Percentiles rank a stretch among this genome's conserved stretches.
phyloP scores from a whole-genome alignment of 2,113 vertebrate species.

The Pseudorectes ferrugineus region DNA sequence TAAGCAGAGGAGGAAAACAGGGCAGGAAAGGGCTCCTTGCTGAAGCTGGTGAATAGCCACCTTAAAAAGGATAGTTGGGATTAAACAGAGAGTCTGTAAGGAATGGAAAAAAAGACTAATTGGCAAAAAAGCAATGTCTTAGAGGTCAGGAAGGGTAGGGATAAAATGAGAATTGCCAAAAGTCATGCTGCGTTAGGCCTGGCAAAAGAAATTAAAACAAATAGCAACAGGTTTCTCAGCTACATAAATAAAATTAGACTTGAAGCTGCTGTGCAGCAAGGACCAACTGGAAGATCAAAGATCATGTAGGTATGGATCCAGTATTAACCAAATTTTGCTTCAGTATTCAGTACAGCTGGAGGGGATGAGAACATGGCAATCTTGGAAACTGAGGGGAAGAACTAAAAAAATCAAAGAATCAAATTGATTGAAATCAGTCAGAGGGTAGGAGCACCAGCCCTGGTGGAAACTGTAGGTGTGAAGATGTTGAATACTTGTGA shows the following conservation, averaged over 20 bases:
- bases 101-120: constrained; percentile 43
- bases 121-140: constrained; percentile 30
- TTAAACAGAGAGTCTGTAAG: not conserved
- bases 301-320: constrained; percentile 8
- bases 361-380: not conserved
- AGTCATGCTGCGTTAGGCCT: constrained; percentile 50
- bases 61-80: constrained; percentile 29
- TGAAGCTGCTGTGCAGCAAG: not conserved
- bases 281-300: constrained; percentile 15
- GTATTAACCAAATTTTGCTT: not conserved
- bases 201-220: constrained; percentile 61
- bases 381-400: not conserved
- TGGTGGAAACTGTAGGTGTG: not conserved
- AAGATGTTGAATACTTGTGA: not conserved
- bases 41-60: not conserved
- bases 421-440: not conserved
- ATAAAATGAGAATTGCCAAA: constrained; percentile 54
- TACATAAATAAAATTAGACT: constrained; percentile 59
- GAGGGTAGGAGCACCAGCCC: not conserved
- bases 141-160: constrained; percentile 51
- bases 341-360: not conserved
- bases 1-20: not conserved
- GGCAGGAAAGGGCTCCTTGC: not conserved
- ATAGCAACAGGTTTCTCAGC: constrained; percentile 61
- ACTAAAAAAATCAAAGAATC: not conserved